Evolutionary conservation across 2,113 vertebrate genomes (phyloP).

Genomic region (Numida meleagris): DNA sequence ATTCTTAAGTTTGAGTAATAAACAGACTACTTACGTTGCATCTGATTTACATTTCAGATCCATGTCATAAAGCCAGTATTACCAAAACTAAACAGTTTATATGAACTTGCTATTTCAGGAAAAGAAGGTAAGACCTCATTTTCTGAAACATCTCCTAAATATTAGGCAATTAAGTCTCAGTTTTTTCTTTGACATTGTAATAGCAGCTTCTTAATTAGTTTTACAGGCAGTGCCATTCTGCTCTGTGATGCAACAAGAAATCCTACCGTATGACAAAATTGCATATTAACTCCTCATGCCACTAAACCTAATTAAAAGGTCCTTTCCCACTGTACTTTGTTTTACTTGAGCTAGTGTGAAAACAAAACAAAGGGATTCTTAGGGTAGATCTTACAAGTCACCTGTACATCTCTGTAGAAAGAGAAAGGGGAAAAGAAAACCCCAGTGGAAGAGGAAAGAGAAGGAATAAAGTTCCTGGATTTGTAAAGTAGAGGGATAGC

Average conservation of each 20-base stretch:
- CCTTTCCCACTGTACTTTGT: background rate
- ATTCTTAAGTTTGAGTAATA: background rate
- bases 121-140: conserved; percentile 76
- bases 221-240: background rate
- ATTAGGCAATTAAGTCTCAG: background rate
- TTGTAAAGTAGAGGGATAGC: background rate
- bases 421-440: background rate
- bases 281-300: fast-evolving
- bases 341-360: background rate
- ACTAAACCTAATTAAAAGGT: background rate
- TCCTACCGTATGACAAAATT: background rate
- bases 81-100: conserved; percentile 87
- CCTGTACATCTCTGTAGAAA: background rate
- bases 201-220: background rate
- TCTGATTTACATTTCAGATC: conserved; percentile 79
- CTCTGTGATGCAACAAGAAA: background rate
- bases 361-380: background rate
- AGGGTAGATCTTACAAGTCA: background rate
- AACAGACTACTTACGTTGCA: background rate
- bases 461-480: background rate
- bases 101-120: conserved; percentile 80
- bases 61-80: conserved; percentile 94
- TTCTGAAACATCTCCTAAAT: background rate
- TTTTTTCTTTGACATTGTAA: background rate
- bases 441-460: background rate